phyloP scores from a whole-genome alignment of 2,888 invertebrate species.

The Eilema caniola region DNA sequence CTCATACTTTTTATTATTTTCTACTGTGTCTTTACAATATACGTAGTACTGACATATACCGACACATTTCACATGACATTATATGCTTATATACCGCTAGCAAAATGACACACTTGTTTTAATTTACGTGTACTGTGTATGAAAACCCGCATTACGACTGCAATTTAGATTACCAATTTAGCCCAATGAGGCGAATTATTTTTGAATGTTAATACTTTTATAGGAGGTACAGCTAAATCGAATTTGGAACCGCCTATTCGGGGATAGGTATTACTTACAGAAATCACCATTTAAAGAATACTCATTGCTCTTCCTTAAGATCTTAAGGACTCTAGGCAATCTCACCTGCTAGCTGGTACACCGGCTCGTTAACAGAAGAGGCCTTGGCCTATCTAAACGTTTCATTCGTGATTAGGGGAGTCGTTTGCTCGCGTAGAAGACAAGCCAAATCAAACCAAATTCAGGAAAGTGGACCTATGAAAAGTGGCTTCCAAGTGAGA shows the following conservation, averaged over 20 bases:
- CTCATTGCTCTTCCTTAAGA: background rate
- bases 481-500: background rate
- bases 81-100: background rate
- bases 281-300: background rate
- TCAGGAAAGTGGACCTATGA: background rate
- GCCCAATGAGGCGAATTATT: background rate
- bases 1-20: slow-evolving; percentile 52
- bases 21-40: slow-evolving; percentile 27
- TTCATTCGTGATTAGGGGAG: too few species aligned
- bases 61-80: background rate
- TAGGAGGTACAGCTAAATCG: background rate
- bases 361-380: background rate
- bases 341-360: background rate
- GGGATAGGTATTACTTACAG: background rate
- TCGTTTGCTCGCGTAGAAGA: too few species aligned
- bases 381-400: too few species aligned
- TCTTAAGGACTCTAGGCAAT: background rate
- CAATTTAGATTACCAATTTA: background rate
- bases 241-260: background rate
- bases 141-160: background rate
- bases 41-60: slow-evolving; percentile 10
- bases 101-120: background rate
- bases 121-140: background rate
- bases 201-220: background rate
- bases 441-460: background rate